These are phyloP conservation scores for Myotis vivesi DNA, from an alignment of 2,797 vertebrate species.

Conservation along the genomic window DNA sequence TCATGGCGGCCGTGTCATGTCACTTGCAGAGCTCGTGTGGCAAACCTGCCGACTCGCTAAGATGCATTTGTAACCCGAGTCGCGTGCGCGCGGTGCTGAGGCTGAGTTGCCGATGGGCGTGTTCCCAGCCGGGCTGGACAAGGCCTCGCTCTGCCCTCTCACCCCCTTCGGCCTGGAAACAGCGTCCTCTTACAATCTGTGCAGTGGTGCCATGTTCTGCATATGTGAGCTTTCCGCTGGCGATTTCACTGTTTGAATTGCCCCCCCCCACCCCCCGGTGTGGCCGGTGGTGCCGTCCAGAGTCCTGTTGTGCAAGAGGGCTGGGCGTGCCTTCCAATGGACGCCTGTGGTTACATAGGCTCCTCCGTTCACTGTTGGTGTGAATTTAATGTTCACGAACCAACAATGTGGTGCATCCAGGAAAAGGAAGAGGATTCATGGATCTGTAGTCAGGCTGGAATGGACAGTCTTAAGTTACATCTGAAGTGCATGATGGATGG, in stretches of 20 bases:
- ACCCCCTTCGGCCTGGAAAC: background rate
- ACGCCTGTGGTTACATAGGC: background rate
- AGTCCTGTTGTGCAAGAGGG: rapidly evolving
- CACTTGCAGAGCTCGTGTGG: background rate
- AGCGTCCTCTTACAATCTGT: background rate
- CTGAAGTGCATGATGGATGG: background rate
- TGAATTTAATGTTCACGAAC: background rate
- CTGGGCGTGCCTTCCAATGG: background rate
- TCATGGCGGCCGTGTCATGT: background rate
- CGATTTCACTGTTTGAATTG: background rate
- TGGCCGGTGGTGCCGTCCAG: background rate
- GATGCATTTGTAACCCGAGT: background rate
- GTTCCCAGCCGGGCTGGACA: background rate
- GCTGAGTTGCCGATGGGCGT: rapidly evolving
- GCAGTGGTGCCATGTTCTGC: background rate
- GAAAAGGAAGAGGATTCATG: background rate
- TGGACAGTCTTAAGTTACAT: background rate
- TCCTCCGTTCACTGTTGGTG: too few species aligned
- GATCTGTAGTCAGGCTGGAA: too few species aligned
- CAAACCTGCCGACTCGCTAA: background rate
- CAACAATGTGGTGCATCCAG: too few species aligned
- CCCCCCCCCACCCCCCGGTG: too few species aligned
- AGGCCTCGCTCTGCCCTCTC: background rate
- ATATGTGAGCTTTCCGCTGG: background rate
- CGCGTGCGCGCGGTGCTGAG: rapidly evolving